phyloP scores from a whole-genome alignment of 2,113 vertebrate genomes.

The Thunnus thynnus region DNA sequence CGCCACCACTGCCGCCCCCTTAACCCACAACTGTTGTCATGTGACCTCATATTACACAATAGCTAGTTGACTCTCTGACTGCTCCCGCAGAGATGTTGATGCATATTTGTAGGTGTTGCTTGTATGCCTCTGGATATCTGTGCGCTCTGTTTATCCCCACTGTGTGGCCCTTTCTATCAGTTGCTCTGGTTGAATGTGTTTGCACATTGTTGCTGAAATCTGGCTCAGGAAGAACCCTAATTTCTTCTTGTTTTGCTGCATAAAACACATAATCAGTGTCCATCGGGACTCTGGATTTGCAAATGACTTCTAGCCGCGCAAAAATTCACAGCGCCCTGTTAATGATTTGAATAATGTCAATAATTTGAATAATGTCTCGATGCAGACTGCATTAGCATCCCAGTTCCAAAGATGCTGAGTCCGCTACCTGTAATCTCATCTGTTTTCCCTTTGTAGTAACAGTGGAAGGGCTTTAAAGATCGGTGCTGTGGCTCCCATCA shows the following conservation, averaged over 20 bases:
- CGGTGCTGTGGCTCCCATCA: conserved; percentile 49
- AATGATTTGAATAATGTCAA: conserved; percentile 3
- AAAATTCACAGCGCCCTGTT: background rate
- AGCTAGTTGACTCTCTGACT: background rate
- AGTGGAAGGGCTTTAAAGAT: conserved; percentile 44
- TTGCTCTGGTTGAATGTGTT: background rate
- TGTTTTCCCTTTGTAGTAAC: conserved; percentile 16
- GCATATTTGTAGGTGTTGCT: conserved; percentile 10
- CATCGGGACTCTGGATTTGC: conserved; percentile 8
- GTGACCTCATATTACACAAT: conserved; percentile 30
- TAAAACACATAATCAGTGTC: conserved; percentile 8
- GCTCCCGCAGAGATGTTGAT: conserved; percentile 1
- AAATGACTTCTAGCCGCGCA: background rate
- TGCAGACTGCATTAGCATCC: conserved; percentile 1
- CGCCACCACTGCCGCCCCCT: background rate
- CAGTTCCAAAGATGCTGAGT: conserved; percentile 21
- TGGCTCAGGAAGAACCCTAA: background rate
- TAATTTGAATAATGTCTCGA: conserved; percentile 14
- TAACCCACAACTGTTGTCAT: conserved; percentile 22
- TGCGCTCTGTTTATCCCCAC: background rate
- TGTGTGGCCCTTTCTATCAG: background rate
- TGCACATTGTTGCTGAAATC: background rate
- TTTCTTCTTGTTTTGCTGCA: background rate
- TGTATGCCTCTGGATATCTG: background rate
- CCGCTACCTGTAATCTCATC: conserved; percentile 43